Conservation (phyloP, 2,888 invertebrate genomes). For the Chrysodeixis includens region DNA sequence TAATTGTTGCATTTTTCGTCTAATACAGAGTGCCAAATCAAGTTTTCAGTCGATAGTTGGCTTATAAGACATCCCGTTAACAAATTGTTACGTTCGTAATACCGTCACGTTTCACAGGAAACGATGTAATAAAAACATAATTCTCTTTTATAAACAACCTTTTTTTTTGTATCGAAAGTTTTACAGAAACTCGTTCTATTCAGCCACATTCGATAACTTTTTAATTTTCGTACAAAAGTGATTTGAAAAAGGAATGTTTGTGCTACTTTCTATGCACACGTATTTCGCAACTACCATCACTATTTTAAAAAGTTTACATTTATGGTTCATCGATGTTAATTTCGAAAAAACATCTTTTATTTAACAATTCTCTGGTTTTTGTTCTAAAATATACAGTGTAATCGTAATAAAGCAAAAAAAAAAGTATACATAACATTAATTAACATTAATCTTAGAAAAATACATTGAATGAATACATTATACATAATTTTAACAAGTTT, state of each 20-base stretch:
- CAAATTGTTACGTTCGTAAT: constrained; percentile 9
- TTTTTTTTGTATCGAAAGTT: constrained; percentile 20
- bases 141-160: constrained; percentile 22
- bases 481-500: not conserved
- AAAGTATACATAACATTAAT: constrained; percentile 4
- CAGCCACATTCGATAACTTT: constrained; percentile 17
- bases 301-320: constrained; percentile 38
- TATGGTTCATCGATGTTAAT: constrained; percentile 17
- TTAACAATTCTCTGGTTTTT: not conserved
- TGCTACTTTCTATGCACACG: constrained; percentile 64
- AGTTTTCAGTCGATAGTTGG: constrained; percentile 20
- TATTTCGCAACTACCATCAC: constrained; percentile 63
- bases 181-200: not conserved
- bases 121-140: constrained; percentile 33
- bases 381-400: not conserved
- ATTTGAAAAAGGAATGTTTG: constrained; percentile 37
- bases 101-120: constrained; percentile 46
- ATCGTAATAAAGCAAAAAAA: not conserved
- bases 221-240: constrained; percentile 16
- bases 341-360: not conserved
- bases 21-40: constrained; percentile 30
- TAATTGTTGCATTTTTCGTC: constrained; percentile 30
- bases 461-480: not conserved
- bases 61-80: constrained; percentile 33
- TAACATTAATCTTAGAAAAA: not conserved